phyloP scores from a whole-genome alignment of 2,888 invertebrate species.

The Lithophane socia region DNA sequence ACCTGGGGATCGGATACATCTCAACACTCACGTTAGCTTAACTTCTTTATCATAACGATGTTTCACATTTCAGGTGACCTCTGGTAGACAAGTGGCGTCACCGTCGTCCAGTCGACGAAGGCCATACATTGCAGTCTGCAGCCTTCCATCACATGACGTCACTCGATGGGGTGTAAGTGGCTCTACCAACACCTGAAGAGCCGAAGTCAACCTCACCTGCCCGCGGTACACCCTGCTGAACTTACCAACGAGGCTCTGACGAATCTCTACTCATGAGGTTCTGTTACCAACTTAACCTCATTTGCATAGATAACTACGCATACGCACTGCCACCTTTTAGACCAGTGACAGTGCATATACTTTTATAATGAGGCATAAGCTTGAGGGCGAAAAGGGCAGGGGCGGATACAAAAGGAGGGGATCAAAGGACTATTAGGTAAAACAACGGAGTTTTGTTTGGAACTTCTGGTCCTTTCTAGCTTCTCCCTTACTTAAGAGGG shows the following conservation, averaged over 20 bases:
- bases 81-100: no score
- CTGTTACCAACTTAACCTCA: not conserved
- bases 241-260: conserved; percentile 4
- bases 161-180: conserved; percentile 8
- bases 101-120: no score
- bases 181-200: conserved; percentile 4
- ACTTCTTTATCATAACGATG: not conserved
- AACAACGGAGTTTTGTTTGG: not conserved
- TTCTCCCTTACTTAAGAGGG: not conserved
- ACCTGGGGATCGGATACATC: no score
- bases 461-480: conserved; percentile 7
- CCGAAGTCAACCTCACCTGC: conserved; percentile 25
- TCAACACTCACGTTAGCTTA: not conserved
- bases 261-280: conserved; percentile 7
- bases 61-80: not conserved
- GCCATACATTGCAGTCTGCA: not conserved
- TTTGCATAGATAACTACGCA: not conserved
- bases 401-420: conserved; percentile 27
- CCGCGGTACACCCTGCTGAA: conserved; percentile 22
- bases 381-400: not conserved
- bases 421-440: not conserved
- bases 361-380: not conserved
- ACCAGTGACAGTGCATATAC: not conserved
- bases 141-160: not conserved
- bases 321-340: not conserved